These are phyloP conservation scores for Zeugodacus cucurbitae DNA, from an alignment of 1,140 invertebrate species.

Conservation along the genomic window DNA sequence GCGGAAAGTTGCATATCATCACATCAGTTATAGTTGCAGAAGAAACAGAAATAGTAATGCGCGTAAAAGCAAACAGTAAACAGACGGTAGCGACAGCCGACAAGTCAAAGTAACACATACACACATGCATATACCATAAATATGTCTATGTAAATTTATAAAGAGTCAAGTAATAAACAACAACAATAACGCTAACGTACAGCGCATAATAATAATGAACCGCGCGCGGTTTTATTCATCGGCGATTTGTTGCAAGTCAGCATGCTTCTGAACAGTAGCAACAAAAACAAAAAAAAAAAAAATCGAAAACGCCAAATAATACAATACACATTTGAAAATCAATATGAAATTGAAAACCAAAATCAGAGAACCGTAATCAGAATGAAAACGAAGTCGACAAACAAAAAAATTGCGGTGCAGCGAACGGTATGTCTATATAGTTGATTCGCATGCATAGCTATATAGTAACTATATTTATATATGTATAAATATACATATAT, in stretches of 20 bases:
- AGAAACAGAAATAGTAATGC: not conserved
- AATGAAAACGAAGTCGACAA: not conserved
- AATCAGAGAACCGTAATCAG: not conserved
- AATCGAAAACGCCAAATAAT: not conserved
- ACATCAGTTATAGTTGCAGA: not conserved
- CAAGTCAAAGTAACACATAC: not conserved
- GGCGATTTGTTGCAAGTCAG: constrained; percentile 59
- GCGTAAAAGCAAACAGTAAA: not conserved
- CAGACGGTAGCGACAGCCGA: not conserved
- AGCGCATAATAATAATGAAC: not conserved
- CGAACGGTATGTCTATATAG: not conserved
- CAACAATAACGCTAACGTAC: not conserved
- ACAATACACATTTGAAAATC: not conserved
- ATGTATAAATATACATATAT: not conserved
- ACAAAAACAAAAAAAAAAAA: not conserved
- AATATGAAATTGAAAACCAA: not conserved
- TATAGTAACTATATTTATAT: no score
- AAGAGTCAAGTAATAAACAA: not conserved
- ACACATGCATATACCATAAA: not conserved
- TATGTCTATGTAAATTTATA: not conserved
- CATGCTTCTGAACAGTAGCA: constrained; percentile 18
- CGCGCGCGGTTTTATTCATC: not conserved
- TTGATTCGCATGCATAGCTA: not conserved
- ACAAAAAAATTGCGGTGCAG: not conserved
- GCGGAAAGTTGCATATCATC: not conserved